These are phyloP conservation scores for Dasysyrphus tricinctus DNA, from an alignment of 2,888 invertebrate species.

Conservation along the genomic window DNA sequence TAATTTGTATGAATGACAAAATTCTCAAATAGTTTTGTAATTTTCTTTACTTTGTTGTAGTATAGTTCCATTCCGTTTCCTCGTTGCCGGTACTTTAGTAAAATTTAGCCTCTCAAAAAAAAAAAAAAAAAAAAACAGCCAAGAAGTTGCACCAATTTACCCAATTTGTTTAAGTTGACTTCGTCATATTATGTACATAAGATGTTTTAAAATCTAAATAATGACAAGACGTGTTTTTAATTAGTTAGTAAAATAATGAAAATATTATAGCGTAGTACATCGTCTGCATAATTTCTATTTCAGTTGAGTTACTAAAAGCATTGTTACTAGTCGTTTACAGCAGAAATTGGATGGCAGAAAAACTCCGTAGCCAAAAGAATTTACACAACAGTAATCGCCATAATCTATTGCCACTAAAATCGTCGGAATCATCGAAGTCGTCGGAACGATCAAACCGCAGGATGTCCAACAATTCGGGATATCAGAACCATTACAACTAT, in stretches of 20 bases:
- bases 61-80: no score
- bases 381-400: slow-evolving; percentile 53
- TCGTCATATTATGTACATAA: no score
- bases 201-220: no score
- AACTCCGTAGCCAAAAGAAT: slow-evolving; percentile 48
- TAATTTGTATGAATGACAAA: no score
- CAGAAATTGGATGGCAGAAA: slow-evolving; percentile 68
- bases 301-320: not conserved
- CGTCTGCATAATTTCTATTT: not conserved
- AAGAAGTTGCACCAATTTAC: no score
- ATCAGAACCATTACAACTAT: slow-evolving; percentile 77
- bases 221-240: not conserved
- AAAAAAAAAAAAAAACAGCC: no score
- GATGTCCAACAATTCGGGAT: slow-evolving; percentile 78
- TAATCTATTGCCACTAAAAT: slow-evolving; percentile 33
- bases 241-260: not conserved
- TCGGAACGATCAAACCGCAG: slow-evolving; percentile 33
- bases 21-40: no score
- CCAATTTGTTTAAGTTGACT: no score
- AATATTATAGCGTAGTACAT: not conserved
- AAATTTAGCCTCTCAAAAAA: no score
- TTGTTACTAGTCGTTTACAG: slow-evolving; percentile 2
- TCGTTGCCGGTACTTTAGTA: no score
- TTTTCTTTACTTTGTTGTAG: no score
- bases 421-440: slow-evolving; percentile 40